These are phyloP conservation scores for Microtus oregoni DNA, from an alignment of 2,113 vertebrate genomes.

Conservation along the genomic window DNA sequence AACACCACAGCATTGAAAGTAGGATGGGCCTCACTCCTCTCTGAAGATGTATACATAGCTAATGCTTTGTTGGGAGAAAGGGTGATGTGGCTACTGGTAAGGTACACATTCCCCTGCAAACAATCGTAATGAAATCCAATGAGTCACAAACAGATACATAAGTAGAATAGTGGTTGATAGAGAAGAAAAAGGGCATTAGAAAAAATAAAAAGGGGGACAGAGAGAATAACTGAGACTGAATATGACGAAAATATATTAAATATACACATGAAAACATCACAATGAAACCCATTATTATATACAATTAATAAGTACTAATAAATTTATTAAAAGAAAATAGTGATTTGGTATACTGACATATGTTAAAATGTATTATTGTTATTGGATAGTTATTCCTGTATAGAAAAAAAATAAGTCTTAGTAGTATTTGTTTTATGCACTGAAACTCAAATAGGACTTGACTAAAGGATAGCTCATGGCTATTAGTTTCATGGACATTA, in stretches of 20 bases:
- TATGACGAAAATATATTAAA: background rate
- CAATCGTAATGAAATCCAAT: background rate
- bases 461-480: background rate
- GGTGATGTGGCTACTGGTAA: background rate
- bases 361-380: background rate
- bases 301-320: background rate
- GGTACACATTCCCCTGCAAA: background rate
- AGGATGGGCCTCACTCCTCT: background rate
- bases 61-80: background rate
- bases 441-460: background rate
- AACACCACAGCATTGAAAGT: no score
- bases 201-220: background rate
- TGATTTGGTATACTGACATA: background rate
- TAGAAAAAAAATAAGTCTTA: slow-evolving; percentile 24
- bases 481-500: background rate
- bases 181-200: background rate
- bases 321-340: slow-evolving; percentile 23
- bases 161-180: background rate
- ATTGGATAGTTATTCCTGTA: background rate
- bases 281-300: background rate
- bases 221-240: background rate
- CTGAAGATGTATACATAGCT: background rate
- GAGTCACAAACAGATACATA: background rate
- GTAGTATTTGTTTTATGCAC: slow-evolving; percentile 1
- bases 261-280: background rate